phyloP scores from a whole-genome alignment of 2,113 vertebrate genomes.

The Microtus oregoni region DNA sequence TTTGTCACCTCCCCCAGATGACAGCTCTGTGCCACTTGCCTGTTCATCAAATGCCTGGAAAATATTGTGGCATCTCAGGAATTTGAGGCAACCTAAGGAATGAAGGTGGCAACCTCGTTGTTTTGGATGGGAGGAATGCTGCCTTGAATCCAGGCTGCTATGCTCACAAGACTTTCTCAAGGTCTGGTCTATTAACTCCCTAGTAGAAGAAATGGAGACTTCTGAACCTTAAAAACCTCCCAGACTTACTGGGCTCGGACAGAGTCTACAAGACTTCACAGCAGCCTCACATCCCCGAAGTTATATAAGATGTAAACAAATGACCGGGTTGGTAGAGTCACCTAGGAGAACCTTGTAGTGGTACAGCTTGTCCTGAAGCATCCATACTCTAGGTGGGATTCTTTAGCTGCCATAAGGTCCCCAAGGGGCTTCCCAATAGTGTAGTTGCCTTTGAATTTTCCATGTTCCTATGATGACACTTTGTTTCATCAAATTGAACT shows the following conservation, averaged over 20 bases:
- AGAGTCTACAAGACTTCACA: background rate
- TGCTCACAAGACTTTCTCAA: background rate
- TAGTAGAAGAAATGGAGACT: background rate
- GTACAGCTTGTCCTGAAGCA: background rate
- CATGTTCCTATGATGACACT: background rate
- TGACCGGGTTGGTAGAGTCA: background rate
- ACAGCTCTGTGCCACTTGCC: background rate
- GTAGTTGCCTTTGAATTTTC: background rate
- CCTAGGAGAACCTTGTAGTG: background rate
- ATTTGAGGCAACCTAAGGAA: background rate
- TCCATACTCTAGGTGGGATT: background rate
- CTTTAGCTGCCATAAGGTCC: background rate
- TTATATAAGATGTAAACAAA: background rate
- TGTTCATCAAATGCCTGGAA: background rate
- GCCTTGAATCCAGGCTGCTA: background rate
- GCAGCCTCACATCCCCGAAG: background rate
- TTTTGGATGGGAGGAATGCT: too few species aligned
- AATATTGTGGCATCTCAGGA: background rate
- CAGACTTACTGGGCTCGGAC: background rate
- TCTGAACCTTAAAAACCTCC: too few species aligned
- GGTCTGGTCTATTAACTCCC: background rate
- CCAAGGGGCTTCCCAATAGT: background rate
- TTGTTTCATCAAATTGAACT: background rate
- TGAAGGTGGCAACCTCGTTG: background rate
- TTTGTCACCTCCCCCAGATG: slow-evolving; percentile 3